Evolutionary conservation across 1,140 invertebrate genomes (phyloP).

Genomic region (Drosophila parvula): DNA sequence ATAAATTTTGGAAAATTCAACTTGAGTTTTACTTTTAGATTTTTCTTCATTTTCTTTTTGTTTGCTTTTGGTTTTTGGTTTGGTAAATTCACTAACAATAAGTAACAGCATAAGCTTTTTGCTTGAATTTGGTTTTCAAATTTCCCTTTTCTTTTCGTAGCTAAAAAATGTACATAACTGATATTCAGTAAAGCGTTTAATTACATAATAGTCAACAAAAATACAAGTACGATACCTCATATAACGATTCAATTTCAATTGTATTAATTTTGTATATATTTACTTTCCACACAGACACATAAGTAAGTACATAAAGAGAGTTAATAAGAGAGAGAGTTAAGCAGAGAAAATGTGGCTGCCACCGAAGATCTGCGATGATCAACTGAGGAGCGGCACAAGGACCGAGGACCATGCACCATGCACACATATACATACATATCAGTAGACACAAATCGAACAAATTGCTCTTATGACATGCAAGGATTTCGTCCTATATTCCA

Average conservation of each 20-base stretch:
- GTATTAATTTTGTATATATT: constrained; percentile 50
- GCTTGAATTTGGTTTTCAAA: constrained; percentile 46
- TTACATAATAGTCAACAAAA: constrained; percentile 83
- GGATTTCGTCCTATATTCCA: constrained; percentile 31
- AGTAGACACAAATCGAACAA: constrained; percentile 68
- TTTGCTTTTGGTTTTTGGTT: constrained; percentile 31
- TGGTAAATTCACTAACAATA: constrained; percentile 76
- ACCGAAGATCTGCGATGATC: constrained; percentile 11
- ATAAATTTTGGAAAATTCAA: constrained; percentile 57
- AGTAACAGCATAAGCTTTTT: constrained; percentile 69
- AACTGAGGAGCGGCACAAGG: constrained; percentile 17
- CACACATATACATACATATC: constrained; percentile 17
- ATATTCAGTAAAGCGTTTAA: constrained; percentile 78
- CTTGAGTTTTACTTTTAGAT: constrained; percentile 46
- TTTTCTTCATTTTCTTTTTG: constrained; percentile 27
- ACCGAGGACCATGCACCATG: constrained; percentile 2
- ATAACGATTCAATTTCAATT: constrained; percentile 59
- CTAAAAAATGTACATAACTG: constrained; percentile 77
- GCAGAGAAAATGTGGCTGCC: constrained; percentile 46
- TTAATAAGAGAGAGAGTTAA: constrained; percentile 49
- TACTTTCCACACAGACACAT: constrained; percentile 54
- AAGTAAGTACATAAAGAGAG: constrained; percentile 43
- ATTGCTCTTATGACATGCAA: constrained; percentile 65
- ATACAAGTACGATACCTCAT: constrained; percentile 66
- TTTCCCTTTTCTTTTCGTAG: constrained; percentile 40